phyloP scores from a whole-genome alignment of 2,888 invertebrate genomes.

The Tuberolachnus salignus region DNA sequence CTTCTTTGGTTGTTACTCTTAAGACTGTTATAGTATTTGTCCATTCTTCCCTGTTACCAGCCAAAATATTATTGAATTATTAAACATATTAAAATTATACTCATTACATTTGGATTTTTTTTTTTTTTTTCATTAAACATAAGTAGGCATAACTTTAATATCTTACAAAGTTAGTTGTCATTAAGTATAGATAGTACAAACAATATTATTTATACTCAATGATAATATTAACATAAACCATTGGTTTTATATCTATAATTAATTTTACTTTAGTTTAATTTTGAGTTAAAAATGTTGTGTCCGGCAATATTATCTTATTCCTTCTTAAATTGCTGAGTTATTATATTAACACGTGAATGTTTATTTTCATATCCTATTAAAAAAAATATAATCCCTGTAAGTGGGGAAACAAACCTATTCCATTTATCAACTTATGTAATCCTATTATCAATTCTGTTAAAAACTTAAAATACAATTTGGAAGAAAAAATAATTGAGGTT shows the following conservation, averaged over 20 bases:
- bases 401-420: neutral
- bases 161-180: neutral
- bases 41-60: no score
- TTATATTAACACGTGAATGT: neutral
- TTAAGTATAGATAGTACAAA: no score
- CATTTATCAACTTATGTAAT: neutral
- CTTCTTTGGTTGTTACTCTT: no score
- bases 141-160: constrained; percentile 31
- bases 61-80: neutral
- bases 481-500: neutral
- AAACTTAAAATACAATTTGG: neutral
- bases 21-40: no score
- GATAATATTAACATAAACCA: no score
- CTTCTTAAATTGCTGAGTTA: constrained; percentile 6
- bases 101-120: neutral
- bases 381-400: neutral
- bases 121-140: constrained; percentile 6
- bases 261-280: neutral
- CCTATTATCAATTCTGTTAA: neutral
- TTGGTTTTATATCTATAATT: neutral
- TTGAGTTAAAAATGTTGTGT: neutral
- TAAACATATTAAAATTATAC: neutral
- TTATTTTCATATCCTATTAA: constrained; percentile 19
- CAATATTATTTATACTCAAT: no score
- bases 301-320: constrained; percentile 7